A percentile compares a stretch with the other conserved stretches of the same genome.
phyloP scores from a whole-genome alignment of 1,140 invertebrate genomes.

The Eumeta japonica region DNA sequence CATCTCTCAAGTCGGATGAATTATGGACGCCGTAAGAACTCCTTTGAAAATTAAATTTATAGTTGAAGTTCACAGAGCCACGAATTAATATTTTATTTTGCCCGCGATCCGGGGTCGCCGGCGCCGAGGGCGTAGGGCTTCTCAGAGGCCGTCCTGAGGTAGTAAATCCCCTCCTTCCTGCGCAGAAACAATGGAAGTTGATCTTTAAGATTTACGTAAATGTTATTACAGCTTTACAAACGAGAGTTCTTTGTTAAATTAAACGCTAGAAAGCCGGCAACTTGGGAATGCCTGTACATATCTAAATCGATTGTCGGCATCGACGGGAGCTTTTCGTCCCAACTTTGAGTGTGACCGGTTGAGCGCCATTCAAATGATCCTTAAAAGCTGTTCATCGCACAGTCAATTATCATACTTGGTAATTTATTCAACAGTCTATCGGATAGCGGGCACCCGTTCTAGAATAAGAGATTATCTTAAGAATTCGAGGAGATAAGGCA shows the following conservation, averaged over 20 bases:
- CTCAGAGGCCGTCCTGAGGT: slow-evolving; percentile 42
- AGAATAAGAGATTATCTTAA: too few relatives aligned
- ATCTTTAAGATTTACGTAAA: slow-evolving; percentile 22
- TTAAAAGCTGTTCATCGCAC: too few relatives aligned
- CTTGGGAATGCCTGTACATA: slow-evolving; percentile 26
- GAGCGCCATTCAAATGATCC: too few relatives aligned
- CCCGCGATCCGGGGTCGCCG: slow-evolving; percentile 25
- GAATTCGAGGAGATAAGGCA: too few relatives aligned
- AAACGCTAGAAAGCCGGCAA: slow-evolving; percentile 21
- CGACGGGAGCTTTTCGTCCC: slow-evolving; percentile 15
- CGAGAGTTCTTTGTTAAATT: slow-evolving; percentile 30
- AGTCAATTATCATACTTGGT: too few relatives aligned
- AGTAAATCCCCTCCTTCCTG: slow-evolving; percentile 53
- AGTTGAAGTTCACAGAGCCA: slow-evolving; percentile 28
- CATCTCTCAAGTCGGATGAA: not conserved
- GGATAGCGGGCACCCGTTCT: too few relatives aligned
- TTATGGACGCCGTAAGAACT: slow-evolving; percentile 14
- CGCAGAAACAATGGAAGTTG: slow-evolving; percentile 25
- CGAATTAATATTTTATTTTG: slow-evolving; percentile 31
- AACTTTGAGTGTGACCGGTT: slow-evolving; percentile 3
- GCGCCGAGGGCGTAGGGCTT: slow-evolving; percentile 40
- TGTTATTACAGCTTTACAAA: slow-evolving; percentile 20
- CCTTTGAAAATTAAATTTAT: slow-evolving; percentile 38
- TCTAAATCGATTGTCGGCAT: slow-evolving; percentile 25
- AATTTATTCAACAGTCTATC: too few relatives aligned